Evolutionary conservation across 2,113 vertebrate species (phyloP), one percentile per base, ranked within the genome.

Genomic region (Formicarius rufipectus): DNA sequence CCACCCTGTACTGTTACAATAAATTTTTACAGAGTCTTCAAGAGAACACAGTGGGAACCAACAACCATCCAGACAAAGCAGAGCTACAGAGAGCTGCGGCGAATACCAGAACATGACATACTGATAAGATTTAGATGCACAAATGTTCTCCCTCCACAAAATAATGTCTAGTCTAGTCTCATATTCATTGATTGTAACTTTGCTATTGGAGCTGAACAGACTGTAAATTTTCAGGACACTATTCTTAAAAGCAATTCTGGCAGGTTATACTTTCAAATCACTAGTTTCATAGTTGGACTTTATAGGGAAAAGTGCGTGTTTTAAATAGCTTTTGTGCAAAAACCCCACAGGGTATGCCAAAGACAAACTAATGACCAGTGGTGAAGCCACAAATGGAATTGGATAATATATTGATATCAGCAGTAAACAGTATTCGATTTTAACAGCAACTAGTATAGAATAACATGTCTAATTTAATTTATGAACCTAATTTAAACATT

Each of bases 391-490:
- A 90, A 94, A 95, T 86, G 60, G 67, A 95, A 75, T 39, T 74
- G 44, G 56, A 28, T 90, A 86, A 90, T 94, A 53, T 84, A 94
- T 84, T 92, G 92, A 94, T 84, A 88, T 0, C 4, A 93, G 67
- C 35, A 71, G 90, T 74, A 93, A 93, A 88, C 45, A 81, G 79
- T 40, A 71, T 93, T 95, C 5, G 15, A 93, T 95, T 96, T 94
- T 90, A 96, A 86, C 75, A 78, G 17, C 35, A 75, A 44, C 64
- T 86, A 64, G 56, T 52, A 88, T 69, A 83, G 85, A 94, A 94
- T 67, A 95, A 80, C 30, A 59, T 27, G 76, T 92, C 85, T 94
- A 52, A 85, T 93, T 93, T 95, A 96, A 95, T 93, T 94, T 90
- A 93, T 88, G 63, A 93, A 52, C 44, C 40, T 84, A 95, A 93